A percentile compares a stretch with the other conserved stretches of the same genome.
phyloP scores from a whole-genome alignment of 1,140 invertebrate genomes.

The Rhyacophila brunnea region DNA sequence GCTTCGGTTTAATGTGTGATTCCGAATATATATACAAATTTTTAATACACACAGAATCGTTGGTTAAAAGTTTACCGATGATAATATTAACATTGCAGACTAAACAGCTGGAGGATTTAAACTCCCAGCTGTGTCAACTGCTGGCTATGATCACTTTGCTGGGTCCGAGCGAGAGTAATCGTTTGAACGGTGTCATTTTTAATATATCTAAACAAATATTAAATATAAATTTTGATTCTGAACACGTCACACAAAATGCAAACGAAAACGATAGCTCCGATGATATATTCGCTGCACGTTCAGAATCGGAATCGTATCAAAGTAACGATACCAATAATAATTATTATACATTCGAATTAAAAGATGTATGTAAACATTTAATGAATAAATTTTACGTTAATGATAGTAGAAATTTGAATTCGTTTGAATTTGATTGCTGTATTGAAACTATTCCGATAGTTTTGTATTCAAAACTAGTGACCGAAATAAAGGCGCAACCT shows the following conservation, averaged over 20 bases:
- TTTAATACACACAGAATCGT: conserved; percentile 18
- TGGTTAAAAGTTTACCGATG: conserved; percentile 10
- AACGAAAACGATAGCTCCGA: neutral
- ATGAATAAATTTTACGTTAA: conserved; percentile 11
- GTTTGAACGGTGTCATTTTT: conserved; percentile 8
- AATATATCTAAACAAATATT: conserved; percentile 26
- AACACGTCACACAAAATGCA: neutral
- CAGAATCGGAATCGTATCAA: conserved; percentile 3
- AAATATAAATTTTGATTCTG: neutral
- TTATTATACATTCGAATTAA: conserved; percentile 17
- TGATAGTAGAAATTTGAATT: conserved; percentile 1
- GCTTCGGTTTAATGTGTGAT: conserved; percentile 39
- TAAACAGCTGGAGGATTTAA: conserved; percentile 14
- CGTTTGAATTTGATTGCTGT: neutral
- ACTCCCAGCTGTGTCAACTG: conserved; percentile 14
- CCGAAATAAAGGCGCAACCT: conserved; percentile 10
- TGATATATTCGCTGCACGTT: conserved; percentile 4
- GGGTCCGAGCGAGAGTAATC: neutral
- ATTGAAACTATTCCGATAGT: conserved; percentile 15
- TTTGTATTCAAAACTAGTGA: conserved; percentile 6
- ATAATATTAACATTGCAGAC: neutral
- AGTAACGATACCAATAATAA: neutral
- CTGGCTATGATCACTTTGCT: conserved; percentile 10
- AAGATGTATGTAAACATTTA: conserved; percentile 11
- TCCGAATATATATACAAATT: conserved; percentile 34